These are phyloP conservation scores for Procavia capensis DNA, from an alignment of 2,113 vertebrate genomes.

Conservation along the genomic window DNA sequence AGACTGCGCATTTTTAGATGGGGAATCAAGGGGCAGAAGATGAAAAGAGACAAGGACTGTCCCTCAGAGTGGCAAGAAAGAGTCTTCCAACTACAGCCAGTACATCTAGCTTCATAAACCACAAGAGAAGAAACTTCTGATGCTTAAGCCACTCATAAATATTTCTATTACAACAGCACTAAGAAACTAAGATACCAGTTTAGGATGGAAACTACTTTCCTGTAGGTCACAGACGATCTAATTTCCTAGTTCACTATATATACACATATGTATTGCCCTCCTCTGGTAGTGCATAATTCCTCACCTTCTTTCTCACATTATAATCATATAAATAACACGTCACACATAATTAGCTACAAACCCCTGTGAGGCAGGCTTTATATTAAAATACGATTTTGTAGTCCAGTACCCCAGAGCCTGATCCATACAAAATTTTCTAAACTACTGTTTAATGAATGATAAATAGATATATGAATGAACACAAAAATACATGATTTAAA, in stretches of 20 bases:
- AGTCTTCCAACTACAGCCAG: too few species aligned
- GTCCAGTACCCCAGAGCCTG: background rate
- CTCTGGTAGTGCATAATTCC: background rate
- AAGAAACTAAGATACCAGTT: background rate
- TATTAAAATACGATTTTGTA: background rate
- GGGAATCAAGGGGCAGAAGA: too few species aligned
- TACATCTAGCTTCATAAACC: too few species aligned
- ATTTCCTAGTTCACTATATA: background rate
- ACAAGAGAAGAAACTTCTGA: too few species aligned
- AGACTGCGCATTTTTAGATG: too few species aligned
- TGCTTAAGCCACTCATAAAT: too few species aligned
- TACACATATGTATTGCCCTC: background rate
- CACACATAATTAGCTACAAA: background rate
- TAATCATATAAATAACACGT: background rate
- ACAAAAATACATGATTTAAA: background rate
- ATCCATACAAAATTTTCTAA: background rate
- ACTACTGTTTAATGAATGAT: conserved; percentile 26
- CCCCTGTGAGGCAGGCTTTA: background rate
- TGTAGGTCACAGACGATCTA: background rate
- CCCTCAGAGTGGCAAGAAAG: too few species aligned
- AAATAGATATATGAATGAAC: background rate
- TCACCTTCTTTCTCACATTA: background rate
- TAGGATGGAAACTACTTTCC: background rate
- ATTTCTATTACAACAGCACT: too few species aligned
- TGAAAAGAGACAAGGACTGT: too few species aligned